phyloP scores from a whole-genome alignment of 1,140 invertebrate species.

The Coenobita brevimanus region DNA sequence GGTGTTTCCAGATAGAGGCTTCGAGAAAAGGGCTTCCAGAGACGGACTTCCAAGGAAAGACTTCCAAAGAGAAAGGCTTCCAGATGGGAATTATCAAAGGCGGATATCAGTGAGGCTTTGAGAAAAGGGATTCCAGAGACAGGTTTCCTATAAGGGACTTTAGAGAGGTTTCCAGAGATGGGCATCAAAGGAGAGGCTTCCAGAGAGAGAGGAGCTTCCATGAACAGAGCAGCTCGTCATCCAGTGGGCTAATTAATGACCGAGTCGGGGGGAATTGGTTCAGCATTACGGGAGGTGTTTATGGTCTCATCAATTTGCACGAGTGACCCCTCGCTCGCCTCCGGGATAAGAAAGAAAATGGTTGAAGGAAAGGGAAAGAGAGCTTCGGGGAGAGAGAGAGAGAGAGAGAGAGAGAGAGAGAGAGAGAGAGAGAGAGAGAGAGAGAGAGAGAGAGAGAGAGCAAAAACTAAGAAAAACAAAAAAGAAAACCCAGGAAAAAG shows the following conservation, averaged over 20 bases:
- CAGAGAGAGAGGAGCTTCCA: background rate
- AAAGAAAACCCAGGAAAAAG: too few species aligned
- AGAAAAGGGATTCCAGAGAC: background rate
- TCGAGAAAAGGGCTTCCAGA: background rate
- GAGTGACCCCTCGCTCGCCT: background rate
- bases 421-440: too few species aligned
- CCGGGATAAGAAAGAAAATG: background rate
- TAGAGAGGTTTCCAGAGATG: background rate
- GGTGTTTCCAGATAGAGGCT: background rate
- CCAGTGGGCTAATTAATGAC: slow-evolving; percentile 55
- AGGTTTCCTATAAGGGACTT: background rate
- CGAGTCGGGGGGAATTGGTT: slow-evolving; percentile 50
- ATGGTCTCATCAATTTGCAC: slow-evolving; percentile 41
- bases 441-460: too few species aligned
- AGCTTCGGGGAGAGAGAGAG: too few species aligned
- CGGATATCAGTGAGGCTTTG: background rate
- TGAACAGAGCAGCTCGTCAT: slow-evolving; percentile 27
- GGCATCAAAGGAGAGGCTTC: background rate
- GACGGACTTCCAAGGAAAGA: too few species aligned
- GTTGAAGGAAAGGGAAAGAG: too few species aligned
- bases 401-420: too few species aligned
- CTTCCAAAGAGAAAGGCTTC: slow-evolving; percentile 15
- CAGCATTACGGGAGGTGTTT: slow-evolving; percentile 44
- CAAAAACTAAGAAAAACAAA: too few species aligned
- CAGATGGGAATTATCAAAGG: background rate